Base-by-base conservation (phyloP, 2,113 vertebrate species). In the Crocuta crocuta region DNA sequence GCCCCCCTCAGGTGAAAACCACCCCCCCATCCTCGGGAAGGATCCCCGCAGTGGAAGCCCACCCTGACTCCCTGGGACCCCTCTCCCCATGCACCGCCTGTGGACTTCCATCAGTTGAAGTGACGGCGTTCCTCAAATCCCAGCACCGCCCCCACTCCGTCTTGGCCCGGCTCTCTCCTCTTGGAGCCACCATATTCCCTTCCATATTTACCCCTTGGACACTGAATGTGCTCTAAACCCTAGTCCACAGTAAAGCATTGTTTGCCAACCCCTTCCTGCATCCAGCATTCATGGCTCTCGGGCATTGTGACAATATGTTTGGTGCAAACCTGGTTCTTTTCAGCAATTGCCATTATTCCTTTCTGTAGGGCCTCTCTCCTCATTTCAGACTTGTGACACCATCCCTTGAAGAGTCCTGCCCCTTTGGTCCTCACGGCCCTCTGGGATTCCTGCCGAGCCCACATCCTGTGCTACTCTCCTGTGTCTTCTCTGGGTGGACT, bases 11-110 rank as follows among this genome's bases (percentile, higher is more conserved):
- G 66, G 81, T 87, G 39, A 90, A 80, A 80, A 9, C 35, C 48
- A 31, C 91, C 43, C 80, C 66, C 68, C 43, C 50, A 35, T 24
- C 61, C 89, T 63, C 23, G 6, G 74, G 48, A 23, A 91, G 93
- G 88, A 86, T 91, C 90, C 86, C 95, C 50, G 53, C 48, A 26
- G n/a, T 90, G 65, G 76, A 53, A 16, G 16, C 10, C 61, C n/a
- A 12, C 7, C 61, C n/a, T 24, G 9, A 16, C 19, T n/a, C 4
- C 48, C n/a, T 58, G 53, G 1, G 35, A 24, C 2, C 33, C 0
- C 58, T 23, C 9, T 6, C 24, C 21, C 19, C 17, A 4, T 0
- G 15, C 7, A 7, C 68, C 76, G 55, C 55, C 55, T 58, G 55
- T 58, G 19, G 4, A 17, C n/a, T 33, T 70, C 63, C 31, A n/a